Conservation (phyloP, 2,113 vertebrate genomes). For the Ursus arctos region DNA sequence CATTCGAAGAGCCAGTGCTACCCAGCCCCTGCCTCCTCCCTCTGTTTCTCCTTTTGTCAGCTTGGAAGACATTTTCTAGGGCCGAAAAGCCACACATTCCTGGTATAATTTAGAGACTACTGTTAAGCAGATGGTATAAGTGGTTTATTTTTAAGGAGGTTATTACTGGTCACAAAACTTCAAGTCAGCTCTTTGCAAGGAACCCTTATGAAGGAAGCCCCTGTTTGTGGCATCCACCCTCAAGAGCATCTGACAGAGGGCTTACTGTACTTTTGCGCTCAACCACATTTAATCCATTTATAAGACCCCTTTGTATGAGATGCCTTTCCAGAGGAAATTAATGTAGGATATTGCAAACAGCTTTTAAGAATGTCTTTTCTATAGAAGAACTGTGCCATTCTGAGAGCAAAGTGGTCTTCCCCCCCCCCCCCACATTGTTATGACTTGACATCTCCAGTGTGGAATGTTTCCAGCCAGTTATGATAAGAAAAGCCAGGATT, state of each 20-base stretch:
- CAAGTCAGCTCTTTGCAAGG: slow-evolving; percentile 69
- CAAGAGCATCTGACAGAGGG: slow-evolving; percentile 52
- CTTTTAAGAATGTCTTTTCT: slow-evolving; percentile 70
- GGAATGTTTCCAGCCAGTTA: slow-evolving; percentile 56
- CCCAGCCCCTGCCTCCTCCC: not conserved
- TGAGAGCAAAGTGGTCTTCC: slow-evolving; percentile 26
- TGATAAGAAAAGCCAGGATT: slow-evolving; percentile 47
- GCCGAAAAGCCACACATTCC: slow-evolving; percentile 70
- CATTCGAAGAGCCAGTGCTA: not conserved
- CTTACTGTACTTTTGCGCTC: slow-evolving; percentile 59
- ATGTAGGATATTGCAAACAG: slow-evolving; percentile 65
- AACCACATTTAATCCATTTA: slow-evolving; percentile 66
- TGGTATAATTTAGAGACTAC: slow-evolving; percentile 75
- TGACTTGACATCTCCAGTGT: slow-evolving; percentile 55
- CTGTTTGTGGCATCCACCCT: slow-evolving; percentile 63
- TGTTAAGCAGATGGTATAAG: slow-evolving; percentile 71
- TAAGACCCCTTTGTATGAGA: slow-evolving; percentile 74
- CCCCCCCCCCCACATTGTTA: not conserved
- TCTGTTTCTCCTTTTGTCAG: slow-evolving; percentile 59
- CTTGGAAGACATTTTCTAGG: slow-evolving; percentile 62
- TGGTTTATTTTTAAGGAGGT: slow-evolving; percentile 65
- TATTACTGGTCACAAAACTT: slow-evolving; percentile 69
- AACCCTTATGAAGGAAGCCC: slow-evolving; percentile 60
- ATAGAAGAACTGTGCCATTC: slow-evolving; percentile 56
- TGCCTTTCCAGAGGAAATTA: slow-evolving; percentile 68